These are phyloP conservation scores for Henricia sp. DNA, from an alignment of 53 echinoderm and acorn worm species.

Conservation along the genomic window DNA sequence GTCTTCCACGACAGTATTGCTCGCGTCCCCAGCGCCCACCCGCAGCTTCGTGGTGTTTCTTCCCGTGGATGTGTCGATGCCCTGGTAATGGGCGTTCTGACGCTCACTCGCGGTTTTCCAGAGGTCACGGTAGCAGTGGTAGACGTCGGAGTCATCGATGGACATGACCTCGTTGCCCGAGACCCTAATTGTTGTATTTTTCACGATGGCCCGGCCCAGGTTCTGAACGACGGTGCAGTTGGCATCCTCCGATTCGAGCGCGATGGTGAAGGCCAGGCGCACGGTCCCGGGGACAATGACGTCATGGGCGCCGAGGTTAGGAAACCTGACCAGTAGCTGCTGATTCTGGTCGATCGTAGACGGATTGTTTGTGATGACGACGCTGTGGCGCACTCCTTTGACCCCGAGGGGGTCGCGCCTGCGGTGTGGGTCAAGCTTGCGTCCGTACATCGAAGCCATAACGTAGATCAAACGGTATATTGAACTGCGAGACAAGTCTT, in stretches of 20 bases:
- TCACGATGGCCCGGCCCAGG: conserved; percentile 48
- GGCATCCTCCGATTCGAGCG: conserved; percentile 6
- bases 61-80: conserved; percentile 15
- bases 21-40: conserved; percentile 46
- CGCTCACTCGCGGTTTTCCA: conserved; percentile 29
- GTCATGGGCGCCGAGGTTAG: conserved; percentile 16
- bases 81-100: background rate
- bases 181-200: conserved; percentile 25
- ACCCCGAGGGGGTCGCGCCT: conserved; percentile 9
- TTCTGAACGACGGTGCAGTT: conserved; percentile 53
- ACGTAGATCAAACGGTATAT: too few relatives aligned
- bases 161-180: conserved; percentile 20
- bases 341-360: too few relatives aligned
- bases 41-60: conserved; percentile 13
- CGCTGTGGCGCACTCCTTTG: conserved; percentile 19
- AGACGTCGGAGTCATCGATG: too few relatives aligned
- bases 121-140: too few relatives aligned
- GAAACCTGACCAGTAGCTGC: conserved; percentile 37
- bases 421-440: conserved; percentile 9
- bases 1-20: background rate
- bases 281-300: conserved; percentile 27
- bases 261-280: conserved; percentile 17
- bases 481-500: too few relatives aligned
- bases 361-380: conserved; percentile 24
- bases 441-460: conserved; percentile 8